Percentiles rank a stretch among this genome's conserved stretches.
phyloP scores from a whole-genome alignment of 2,797 vertebrate genomes.

The Buphagus erythrorhynchus region DNA sequence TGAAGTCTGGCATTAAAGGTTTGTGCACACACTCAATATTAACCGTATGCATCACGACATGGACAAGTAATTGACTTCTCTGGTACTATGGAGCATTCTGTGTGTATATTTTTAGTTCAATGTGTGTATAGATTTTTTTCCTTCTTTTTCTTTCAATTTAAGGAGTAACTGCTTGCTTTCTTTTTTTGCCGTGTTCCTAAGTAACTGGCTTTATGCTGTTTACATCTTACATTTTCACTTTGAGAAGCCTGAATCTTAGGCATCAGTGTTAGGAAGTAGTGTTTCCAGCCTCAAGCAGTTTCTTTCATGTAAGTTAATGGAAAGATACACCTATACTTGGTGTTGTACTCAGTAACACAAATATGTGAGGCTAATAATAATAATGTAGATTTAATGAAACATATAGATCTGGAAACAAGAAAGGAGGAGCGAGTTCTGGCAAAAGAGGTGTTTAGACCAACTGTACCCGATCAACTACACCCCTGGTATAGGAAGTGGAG shows the following conservation, averaged over 20 bases:
- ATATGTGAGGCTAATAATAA: neutral
- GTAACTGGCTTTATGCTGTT: conserved; percentile 54
- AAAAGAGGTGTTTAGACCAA: neutral
- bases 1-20: conserved; percentile 16
- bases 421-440: neutral
- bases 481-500: neutral
- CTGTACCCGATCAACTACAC: neutral
- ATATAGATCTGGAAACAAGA: neutral
- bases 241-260: neutral
- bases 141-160: neutral
- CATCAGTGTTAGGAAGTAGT: neutral
- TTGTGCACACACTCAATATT: neutral
- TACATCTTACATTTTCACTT: neutral
- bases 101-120: neutral
- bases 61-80: neutral
- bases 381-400: neutral
- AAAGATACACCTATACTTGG: neutral
- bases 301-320: conserved; percentile 16
- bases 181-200: conserved; percentile 20
- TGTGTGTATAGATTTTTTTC: neutral
- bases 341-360: neutral
- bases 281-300: conserved; percentile 12
- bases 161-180: conserved; percentile 20
- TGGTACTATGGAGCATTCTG: neutral
- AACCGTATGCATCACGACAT: neutral